These are phyloP conservation scores for Trichonephila clavipes DNA, from an alignment of 1,140 invertebrate species.

Conservation along the genomic window DNA sequence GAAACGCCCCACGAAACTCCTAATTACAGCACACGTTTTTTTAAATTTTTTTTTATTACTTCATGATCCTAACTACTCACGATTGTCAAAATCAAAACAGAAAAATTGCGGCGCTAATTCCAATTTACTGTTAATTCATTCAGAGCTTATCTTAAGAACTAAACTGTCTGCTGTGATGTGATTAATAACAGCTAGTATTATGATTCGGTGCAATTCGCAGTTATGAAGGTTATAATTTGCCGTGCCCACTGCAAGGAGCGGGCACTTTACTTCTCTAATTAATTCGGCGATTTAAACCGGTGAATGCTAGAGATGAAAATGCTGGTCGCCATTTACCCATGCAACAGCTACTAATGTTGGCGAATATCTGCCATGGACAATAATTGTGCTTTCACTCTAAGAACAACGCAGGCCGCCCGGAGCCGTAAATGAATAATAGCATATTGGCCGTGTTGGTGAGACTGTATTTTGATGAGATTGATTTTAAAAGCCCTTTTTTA, in stretches of 20 bases:
- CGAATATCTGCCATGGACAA: background rate
- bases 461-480: background rate
- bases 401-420: background rate
- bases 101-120: slow-evolving; percentile 37
- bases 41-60: background rate
- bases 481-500: background rate
- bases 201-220: slow-evolving; percentile 13
- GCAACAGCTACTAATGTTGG: background rate
- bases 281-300: slow-evolving; percentile 43
- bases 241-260: slow-evolving; percentile 4
- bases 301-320: background rate
- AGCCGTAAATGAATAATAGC: slow-evolving; percentile 21
- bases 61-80: slow-evolving; percentile 3
- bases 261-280: slow-evolving; percentile 50
- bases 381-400: background rate
- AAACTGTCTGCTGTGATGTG: slow-evolving; percentile 41
- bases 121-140: slow-evolving; percentile 55
- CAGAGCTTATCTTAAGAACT: slow-evolving; percentile 54
- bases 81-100: background rate
- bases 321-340: background rate
- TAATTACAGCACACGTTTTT: slow-evolving; percentile 28
- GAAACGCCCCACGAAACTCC: slow-evolving; percentile 6
- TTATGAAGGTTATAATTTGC: slow-evolving; percentile 57
- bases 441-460: background rate
- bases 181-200: slow-evolving; percentile 50